Evolutionary conservation across 2,797 vertebrate species (phyloP).

Genomic region (Pipistrellus pipistrellus): DNA sequence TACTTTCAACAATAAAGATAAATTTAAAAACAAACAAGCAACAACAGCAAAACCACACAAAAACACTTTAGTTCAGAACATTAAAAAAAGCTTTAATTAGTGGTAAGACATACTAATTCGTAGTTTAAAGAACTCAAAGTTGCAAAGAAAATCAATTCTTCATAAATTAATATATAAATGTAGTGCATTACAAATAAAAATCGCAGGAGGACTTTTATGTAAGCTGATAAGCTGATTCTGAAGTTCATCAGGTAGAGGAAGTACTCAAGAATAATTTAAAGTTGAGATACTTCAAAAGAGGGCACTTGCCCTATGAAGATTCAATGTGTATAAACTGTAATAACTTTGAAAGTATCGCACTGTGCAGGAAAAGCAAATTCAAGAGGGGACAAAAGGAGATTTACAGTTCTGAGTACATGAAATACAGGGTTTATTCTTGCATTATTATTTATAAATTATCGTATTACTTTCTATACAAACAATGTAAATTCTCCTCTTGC

Average conservation of each 20-base stretch:
- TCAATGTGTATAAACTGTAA: background rate
- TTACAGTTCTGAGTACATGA: background rate
- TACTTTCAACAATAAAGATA: too few relatives aligned
- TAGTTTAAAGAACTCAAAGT: conserved; percentile 54
- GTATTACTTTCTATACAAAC: background rate
- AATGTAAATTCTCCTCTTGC: background rate
- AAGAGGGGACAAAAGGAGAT: background rate
- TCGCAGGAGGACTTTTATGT: background rate
- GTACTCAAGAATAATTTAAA: background rate
- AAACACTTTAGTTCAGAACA: background rate
- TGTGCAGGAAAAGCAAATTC: background rate
- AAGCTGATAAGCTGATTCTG: conserved; percentile 33
- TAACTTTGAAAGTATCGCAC: background rate
- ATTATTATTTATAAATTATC: background rate
- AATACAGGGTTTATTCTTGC: background rate
- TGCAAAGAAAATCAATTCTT: conserved; percentile 58
- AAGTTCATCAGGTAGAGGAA: conserved; percentile 1
- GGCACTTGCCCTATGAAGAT: background rate
- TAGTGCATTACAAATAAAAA: conserved; percentile 32
- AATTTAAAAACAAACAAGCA: too few relatives aligned
- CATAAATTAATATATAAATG: conserved; percentile 65
- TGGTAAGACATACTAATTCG: conserved; percentile 42
- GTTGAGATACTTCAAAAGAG: background rate
- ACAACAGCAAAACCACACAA: too few relatives aligned
- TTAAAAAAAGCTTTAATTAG: background rate